A percentile compares a stretch with the other conserved stretches of the same genome.
phyloP scores from a whole-genome alignment of 1,140 invertebrate genomes.

The Ericerus pela region DNA sequence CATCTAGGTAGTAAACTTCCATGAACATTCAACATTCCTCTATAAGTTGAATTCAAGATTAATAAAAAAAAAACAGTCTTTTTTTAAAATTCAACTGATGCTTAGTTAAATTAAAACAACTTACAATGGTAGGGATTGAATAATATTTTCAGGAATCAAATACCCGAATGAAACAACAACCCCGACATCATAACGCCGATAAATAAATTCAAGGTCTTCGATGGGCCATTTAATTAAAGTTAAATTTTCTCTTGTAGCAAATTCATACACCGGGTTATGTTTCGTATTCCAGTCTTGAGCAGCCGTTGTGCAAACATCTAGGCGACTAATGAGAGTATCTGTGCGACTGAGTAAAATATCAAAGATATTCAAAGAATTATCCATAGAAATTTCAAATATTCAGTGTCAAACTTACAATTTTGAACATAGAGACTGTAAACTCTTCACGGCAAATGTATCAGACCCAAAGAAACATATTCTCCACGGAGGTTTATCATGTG shows the following conservation, averaged over 20 bases:
- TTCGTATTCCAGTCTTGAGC: constrained; percentile 29
- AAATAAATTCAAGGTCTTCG: constrained; percentile 18
- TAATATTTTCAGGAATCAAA: constrained; percentile 46
- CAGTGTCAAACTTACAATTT: constrained; percentile 22
- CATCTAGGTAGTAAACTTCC: constrained; percentile 79
- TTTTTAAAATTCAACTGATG: neutral
- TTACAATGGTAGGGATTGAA: constrained; percentile 46
- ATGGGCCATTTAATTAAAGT: constrained; percentile 41
- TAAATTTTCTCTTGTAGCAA: constrained; percentile 35
- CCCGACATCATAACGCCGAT: constrained; percentile 42
- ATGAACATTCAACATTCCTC: constrained; percentile 85
- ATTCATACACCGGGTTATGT: constrained; percentile 33
- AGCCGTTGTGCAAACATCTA: constrained; percentile 43
- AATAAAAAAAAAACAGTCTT: constrained; percentile 13
- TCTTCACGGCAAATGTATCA: constrained; percentile 47
- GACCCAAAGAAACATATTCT: constrained; percentile 51
- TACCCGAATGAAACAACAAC: constrained; percentile 57
- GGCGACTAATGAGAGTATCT: constrained; percentile 28
- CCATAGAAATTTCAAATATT: neutral
- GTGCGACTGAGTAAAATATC: constrained; percentile 26
- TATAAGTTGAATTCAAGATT: constrained; percentile 33
- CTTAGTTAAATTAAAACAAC: constrained; percentile 21
- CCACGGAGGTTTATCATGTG: constrained; percentile 29
- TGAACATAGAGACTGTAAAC: constrained; percentile 32
- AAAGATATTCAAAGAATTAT: constrained; percentile 9